phyloP scores from a whole-genome alignment of 2,797 vertebrate genomes.

The Nothura maculosa region DNA sequence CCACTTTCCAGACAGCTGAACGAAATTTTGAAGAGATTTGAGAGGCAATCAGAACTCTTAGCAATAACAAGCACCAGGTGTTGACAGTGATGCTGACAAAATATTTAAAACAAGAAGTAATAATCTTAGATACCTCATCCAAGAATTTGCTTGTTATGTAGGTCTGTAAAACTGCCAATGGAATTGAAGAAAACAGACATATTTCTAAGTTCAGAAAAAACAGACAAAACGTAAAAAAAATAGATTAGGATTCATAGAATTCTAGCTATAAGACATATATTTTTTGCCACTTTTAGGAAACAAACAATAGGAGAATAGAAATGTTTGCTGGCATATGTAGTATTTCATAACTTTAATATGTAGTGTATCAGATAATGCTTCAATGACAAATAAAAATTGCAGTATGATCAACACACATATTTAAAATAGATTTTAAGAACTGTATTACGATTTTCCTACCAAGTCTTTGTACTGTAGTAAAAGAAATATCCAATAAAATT shows the following conservation, averaged over 20 bases:
- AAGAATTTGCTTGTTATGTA: not conserved
- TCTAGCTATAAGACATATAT: slow-evolving; percentile 1
- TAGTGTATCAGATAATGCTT: slow-evolving; percentile 26
- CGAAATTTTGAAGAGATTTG: slow-evolving; percentile 43
- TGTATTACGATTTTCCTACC: not conserved
- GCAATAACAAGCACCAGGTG: slow-evolving; percentile 56
- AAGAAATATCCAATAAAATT: not conserved
- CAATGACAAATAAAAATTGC: slow-evolving; percentile 27
- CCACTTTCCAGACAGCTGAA: slow-evolving; percentile 25
- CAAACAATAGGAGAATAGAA: slow-evolving; percentile 26
- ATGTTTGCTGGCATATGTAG: slow-evolving; percentile 15
- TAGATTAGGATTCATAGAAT: slow-evolving; percentile 20
- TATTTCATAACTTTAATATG: slow-evolving; percentile 15
- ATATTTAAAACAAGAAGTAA: slow-evolving; percentile 4
- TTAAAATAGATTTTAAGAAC: slow-evolving; percentile 11
- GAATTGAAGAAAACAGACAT: not conserved
- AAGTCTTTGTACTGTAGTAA: not conserved
- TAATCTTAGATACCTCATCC: not conserved
- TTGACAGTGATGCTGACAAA: not conserved
- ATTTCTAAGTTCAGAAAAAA: slow-evolving; percentile 2
- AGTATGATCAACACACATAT: not conserved
- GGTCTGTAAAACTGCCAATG: not conserved
- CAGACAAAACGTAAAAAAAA: not conserved
- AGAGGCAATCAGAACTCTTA: slow-evolving; percentile 44
- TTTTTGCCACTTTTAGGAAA: slow-evolving; percentile 17